Evolutionary conservation across 2,113 vertebrate species (phyloP).

Genomic region (Castor canadensis): DNA sequence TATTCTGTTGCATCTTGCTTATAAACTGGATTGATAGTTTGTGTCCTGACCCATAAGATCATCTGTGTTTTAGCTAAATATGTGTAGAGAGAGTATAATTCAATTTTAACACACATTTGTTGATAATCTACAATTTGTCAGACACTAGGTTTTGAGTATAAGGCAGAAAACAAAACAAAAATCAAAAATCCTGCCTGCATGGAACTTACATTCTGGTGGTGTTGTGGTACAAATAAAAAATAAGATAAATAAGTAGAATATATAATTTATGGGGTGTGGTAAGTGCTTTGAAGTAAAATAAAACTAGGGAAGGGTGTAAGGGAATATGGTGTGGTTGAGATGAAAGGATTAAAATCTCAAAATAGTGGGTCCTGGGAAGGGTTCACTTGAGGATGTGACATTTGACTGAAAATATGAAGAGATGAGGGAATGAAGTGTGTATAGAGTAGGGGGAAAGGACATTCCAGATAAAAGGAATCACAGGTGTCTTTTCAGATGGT

Average conservation of each 20-base stretch:
- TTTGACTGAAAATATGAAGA: constrained; percentile 11
- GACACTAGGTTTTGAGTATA: background rate
- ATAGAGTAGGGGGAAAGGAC: background rate
- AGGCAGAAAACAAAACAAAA: background rate
- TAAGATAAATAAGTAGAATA: background rate
- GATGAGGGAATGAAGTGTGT: background rate
- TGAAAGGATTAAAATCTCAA: background rate
- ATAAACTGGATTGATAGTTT: background rate
- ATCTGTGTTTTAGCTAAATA: constrained; percentile 22
- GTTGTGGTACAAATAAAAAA: background rate
- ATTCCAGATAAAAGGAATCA: background rate
- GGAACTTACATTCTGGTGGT: background rate
- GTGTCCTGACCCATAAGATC: background rate
- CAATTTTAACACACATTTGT: background rate
- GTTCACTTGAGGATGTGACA: background rate
- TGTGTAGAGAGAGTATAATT: background rate
- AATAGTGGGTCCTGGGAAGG: background rate
- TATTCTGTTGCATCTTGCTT: constrained; percentile 23
- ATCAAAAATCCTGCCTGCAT: background rate
- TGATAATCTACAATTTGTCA: background rate
- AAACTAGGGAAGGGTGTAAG: background rate
- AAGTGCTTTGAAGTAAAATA: constrained; percentile 15
- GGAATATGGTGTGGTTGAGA: background rate
- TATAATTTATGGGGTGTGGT: background rate
- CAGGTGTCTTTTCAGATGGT: background rate